phyloP scores from a whole-genome alignment of 1,140 invertebrate genomes.

The Trinorchestia longiramus region DNA sequence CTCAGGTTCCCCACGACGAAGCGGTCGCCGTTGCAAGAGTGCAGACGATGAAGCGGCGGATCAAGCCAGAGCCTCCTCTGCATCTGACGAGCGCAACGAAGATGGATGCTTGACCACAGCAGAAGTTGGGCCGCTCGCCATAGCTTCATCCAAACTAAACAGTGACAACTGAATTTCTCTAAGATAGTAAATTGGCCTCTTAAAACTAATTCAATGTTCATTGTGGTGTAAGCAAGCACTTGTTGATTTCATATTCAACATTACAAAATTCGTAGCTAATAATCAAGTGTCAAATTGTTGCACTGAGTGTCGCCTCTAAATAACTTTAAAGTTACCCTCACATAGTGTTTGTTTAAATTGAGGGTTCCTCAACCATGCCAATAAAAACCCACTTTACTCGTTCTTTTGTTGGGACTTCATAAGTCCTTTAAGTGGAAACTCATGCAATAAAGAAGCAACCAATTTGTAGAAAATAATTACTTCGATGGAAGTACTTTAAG shows the following conservation, averaged over 20 bases:
- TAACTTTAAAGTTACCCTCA: not conserved
- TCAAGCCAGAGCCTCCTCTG: not conserved
- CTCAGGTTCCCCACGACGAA: not conserved
- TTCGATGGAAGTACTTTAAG: too few relatives aligned
- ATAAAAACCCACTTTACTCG: not conserved
- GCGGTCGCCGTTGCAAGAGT: not conserved
- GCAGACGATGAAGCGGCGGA: not conserved
- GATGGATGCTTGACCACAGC: not conserved
- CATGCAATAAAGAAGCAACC: not conserved
- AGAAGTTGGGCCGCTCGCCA: not conserved
- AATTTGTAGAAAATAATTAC: not conserved
- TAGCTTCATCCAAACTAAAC: slow-evolving; percentile 70
- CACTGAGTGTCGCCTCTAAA: not conserved
- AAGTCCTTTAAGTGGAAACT: not conserved
- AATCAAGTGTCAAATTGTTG: not conserved
- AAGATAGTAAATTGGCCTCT: not conserved
- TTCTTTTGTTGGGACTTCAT: not conserved
- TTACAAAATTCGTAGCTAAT: not conserved
- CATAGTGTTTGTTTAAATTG: not conserved
- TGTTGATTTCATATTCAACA: not conserved
- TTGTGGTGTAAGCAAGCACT: not conserved
- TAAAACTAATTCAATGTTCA: not conserved
- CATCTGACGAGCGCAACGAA: slow-evolving; percentile 68
- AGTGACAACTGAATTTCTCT: slow-evolving; percentile 73
- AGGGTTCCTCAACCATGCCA: not conserved